Evolutionary conservation across 2,797 vertebrate genomes (phyloP).

Genomic region (Typhlichthys subterraneus): DNA sequence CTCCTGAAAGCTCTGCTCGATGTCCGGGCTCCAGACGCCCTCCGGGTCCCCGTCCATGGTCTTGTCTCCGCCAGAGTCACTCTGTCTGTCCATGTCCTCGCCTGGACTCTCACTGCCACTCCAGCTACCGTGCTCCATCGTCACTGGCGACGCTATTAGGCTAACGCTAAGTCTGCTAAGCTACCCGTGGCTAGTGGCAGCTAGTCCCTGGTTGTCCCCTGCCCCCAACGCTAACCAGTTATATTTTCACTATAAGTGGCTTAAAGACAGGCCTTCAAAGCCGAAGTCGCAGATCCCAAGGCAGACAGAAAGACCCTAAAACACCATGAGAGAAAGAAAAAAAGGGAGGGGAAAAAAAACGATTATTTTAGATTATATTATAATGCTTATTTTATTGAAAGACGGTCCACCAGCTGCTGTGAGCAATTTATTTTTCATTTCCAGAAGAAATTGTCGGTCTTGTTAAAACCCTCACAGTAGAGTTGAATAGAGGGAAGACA

Average conservation of each 20-base stretch:
- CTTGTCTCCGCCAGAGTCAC: conserved; percentile 94
- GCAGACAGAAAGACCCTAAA: conserved; percentile 40
- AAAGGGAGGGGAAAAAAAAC: conserved; percentile 8
- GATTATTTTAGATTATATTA: background rate
- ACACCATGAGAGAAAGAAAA: background rate
- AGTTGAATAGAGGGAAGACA: too few relatives aligned
- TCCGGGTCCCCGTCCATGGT: conserved; percentile 96
- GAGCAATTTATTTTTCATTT: conserved; percentile 56
- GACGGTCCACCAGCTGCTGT: conserved; percentile 26
- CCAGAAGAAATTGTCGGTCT: conserved; percentile 64
- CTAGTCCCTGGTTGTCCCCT: background rate
- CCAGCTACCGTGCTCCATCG: conserved; percentile 96
- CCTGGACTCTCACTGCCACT: conserved; percentile 97
- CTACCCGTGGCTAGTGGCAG: background rate
- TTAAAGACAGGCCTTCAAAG: background rate
- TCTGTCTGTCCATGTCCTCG: conserved; percentile 94
- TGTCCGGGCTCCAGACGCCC: conserved; percentile 98
- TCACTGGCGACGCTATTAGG: conserved; percentile 14
- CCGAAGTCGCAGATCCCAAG: conserved; percentile 9
- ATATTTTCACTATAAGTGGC: background rate
- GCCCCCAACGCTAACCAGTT: conserved; percentile 5
- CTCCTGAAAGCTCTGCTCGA: conserved; percentile 99
- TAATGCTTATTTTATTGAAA: conserved; percentile 25
- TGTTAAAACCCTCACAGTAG: conserved; percentile 38
- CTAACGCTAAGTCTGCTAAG: conserved; percentile 15